Percentiles rank a stretch among this genome's conserved stretches.
Conservation (phyloP, 2,113 vertebrate species). For the Mesembrinibis cayennensis region DNA sequence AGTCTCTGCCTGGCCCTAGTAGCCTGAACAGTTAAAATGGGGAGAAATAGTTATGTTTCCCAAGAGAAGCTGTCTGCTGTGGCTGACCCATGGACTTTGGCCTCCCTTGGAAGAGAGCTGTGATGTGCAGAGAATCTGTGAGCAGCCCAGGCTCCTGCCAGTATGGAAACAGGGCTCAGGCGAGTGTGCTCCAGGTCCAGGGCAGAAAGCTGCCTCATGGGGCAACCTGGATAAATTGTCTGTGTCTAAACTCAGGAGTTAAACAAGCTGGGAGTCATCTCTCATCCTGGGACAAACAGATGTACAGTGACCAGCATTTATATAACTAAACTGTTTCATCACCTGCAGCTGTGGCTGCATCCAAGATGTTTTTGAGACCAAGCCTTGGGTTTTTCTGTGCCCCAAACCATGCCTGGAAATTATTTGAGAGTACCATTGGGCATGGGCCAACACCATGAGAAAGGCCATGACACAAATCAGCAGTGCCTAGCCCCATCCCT, state of each 20-base stretch:
- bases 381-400: neutral
- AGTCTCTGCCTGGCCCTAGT: neutral
- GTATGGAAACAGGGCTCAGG: neutral
- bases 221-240: neutral
- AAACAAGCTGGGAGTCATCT: neutral
- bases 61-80: neutral
- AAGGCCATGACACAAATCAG: neutral
- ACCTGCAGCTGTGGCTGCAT: neutral
- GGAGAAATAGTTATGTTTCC: neutral
- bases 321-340: neutral
- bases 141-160: neutral
- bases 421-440: neutral
- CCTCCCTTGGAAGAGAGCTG: neutral
- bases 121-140: neutral
- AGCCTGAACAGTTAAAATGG: neutral
- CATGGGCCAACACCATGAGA: neutral
- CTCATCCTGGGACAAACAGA: neutral
- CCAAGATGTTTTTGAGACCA: neutral
- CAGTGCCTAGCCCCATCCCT: neutral
- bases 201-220: neutral
- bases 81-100: neutral
- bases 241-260: neutral
- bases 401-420: neutral
- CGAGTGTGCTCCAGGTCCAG: rapidly evolving
- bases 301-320: neutral